Conservation (phyloP, 2,888 invertebrate species). For the Taenaris catops region DNA sequence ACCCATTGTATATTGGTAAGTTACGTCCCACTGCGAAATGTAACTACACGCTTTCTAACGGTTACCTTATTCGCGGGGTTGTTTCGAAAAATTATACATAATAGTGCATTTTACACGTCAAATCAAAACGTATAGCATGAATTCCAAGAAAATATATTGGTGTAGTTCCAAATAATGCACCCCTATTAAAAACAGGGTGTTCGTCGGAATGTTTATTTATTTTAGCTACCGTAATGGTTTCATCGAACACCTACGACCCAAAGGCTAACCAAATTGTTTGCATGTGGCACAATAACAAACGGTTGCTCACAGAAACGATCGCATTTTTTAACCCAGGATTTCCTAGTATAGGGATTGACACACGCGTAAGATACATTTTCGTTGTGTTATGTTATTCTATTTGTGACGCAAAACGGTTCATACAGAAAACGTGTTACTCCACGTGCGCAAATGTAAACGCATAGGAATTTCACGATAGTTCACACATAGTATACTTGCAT, state of each 20-base stretch:
- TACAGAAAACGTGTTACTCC: background rate
- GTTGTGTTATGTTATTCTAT: too few species aligned
- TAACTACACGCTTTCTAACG: too few species aligned
- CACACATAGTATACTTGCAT: too few species aligned
- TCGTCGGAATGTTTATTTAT: conserved; percentile 25
- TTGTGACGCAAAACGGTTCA: background rate
- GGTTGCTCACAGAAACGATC: conserved; percentile 38
- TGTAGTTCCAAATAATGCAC: conserved; percentile 11
- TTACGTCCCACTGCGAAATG: too few species aligned
- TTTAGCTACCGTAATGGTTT: conserved; percentile 25
- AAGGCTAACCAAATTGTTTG: conserved; percentile 32
- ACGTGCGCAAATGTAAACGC: conserved; percentile 4
- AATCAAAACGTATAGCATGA: background rate
- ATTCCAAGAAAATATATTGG: conserved; percentile 11
- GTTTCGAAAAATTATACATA: too few species aligned
- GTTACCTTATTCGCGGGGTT: too few species aligned
- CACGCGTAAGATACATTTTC: too few species aligned
- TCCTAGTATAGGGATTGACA: too few species aligned
- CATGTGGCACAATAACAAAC: conserved; percentile 37
- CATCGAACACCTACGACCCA: conserved; percentile 12
- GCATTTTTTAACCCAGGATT: conserved; percentile 15
- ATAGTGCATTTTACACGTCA: background rate
- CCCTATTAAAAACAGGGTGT: conserved; percentile 17
- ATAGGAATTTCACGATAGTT: too few species aligned
- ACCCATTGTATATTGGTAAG: too few species aligned